These are phyloP conservation scores for Hymenopus coronatus DNA, from an alignment of 2,888 invertebrate species.

Conservation along the genomic window DNA sequence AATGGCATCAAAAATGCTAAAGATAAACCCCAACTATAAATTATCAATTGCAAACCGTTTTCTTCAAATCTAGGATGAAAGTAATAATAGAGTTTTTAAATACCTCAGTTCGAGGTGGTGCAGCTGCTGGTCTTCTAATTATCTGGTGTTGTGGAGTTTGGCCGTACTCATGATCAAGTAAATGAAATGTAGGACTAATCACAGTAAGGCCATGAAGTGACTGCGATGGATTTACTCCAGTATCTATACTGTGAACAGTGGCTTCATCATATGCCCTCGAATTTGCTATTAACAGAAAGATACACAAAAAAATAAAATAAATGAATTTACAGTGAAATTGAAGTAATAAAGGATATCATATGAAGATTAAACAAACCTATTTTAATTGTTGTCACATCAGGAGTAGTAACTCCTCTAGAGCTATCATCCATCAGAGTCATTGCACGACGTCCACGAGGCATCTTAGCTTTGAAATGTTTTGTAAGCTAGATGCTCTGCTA, in stretches of 20 bases:
- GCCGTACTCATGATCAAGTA: slow-evolving; percentile 84
- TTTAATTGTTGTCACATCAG: slow-evolving; percentile 55
- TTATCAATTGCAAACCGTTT: too few relatives aligned
- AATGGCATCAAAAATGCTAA: too few relatives aligned
- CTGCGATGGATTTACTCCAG: neutral
- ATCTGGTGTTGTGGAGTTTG: slow-evolving; percentile 72
- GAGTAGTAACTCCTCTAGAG: slow-evolving; percentile 40
- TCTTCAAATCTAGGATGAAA: too few relatives aligned
- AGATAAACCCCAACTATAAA: too few relatives aligned
- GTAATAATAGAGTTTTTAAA: neutral
- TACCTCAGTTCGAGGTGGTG: slow-evolving; percentile 41
- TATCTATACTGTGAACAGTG: neutral
- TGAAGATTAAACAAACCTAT: slow-evolving; percentile 38
- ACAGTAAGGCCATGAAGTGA: slow-evolving; percentile 40
- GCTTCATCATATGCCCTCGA: neutral
- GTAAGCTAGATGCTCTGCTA: neutral
- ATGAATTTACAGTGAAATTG: neutral
- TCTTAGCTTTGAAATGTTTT: neutral
- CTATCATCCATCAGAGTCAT: slow-evolving; percentile 9
- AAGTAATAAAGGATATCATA: neutral
- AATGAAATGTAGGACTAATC: slow-evolving; percentile 57
- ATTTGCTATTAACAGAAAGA: neutral
- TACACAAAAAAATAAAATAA: neutral
- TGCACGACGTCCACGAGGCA: slow-evolving; percentile 77
- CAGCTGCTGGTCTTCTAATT: slow-evolving; percentile 50